Conservation (phyloP, 2,888 invertebrate species). For the Elgonia sp. region DNA sequence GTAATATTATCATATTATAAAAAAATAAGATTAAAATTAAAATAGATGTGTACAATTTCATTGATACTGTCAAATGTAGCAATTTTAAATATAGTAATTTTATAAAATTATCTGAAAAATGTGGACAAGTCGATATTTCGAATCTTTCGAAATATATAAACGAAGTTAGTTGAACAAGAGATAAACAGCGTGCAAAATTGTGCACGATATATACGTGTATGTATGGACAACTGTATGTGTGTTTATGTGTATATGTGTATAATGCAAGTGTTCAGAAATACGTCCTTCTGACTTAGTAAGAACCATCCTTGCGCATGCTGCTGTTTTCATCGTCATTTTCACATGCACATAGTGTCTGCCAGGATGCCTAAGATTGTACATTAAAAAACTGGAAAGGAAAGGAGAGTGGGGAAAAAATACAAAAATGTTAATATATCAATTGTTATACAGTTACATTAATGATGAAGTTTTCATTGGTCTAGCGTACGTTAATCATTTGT, state of each 20-base stretch:
- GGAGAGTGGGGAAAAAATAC: neutral
- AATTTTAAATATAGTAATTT: too few relatives aligned
- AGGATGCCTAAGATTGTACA: conserved; percentile 61
- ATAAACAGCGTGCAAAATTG: conserved; percentile 54
- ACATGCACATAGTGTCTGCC: conserved; percentile 63
- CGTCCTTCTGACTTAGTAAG: conserved; percentile 68
- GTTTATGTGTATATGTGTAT: conserved; percentile 3
- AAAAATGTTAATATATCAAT: conserved; percentile 66
- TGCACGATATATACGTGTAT: conserved; percentile 32
- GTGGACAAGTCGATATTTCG: conserved; percentile 56
- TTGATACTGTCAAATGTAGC: neutral
- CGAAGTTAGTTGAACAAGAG: conserved; percentile 37
- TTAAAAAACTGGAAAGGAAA: conserved; percentile 14
- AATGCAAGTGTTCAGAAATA: conserved; percentile 73
- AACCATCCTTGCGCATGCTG: conserved; percentile 67
- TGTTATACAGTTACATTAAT: conserved; percentile 64
- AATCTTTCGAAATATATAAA: conserved; percentile 53
- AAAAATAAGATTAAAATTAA: too few relatives aligned
- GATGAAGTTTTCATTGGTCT: conserved; percentile 51
- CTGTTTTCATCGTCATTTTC: conserved; percentile 65
- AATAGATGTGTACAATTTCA: neutral
- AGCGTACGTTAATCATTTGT: conserved; percentile 65
- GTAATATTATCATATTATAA: too few relatives aligned
- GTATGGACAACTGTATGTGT: too few relatives aligned
- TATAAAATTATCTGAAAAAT: conserved; percentile 71